These are phyloP conservation scores for Helobdella robusta DNA, from an alignment of 2,888 invertebrate genomes.

Conservation along the genomic window DNA sequence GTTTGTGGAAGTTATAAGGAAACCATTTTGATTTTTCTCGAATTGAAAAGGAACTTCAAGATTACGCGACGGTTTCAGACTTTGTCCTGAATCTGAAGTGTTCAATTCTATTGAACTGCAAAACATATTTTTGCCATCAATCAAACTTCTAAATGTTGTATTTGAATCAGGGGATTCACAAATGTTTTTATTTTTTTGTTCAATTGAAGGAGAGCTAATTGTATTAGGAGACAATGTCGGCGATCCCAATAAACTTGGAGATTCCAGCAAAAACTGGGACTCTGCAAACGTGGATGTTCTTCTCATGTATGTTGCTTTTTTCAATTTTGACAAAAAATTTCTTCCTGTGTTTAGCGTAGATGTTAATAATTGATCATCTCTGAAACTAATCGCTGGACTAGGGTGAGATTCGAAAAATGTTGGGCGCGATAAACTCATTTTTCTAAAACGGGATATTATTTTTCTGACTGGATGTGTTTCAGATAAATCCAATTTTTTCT, in stretches of 20 bases:
- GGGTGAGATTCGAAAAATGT: not conserved
- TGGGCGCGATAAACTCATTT: slow-evolving; percentile 41
- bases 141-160: slow-evolving; percentile 9
- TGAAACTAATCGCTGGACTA: slow-evolving; percentile 11
- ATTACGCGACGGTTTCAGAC: not conserved
- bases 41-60: not conserved
- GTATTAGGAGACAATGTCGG: not conserved
- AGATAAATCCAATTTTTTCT: slow-evolving; percentile 83
- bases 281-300: slow-evolving; percentile 14
- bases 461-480: slow-evolving; percentile 96
- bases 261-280: slow-evolving; percentile 22
- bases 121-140: slow-evolving; percentile 8
- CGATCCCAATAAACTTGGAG: slow-evolving; percentile 17
- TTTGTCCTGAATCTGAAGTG: not conserved
- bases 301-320: slow-evolving; percentile 20
- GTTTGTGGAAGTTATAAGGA: not conserved
- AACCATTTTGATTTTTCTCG: not conserved
- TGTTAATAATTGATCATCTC: slow-evolving; percentile 14
- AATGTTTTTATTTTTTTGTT: not conserved
- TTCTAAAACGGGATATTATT: slow-evolving; percentile 86
- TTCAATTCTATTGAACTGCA: slow-evolving; percentile 17
- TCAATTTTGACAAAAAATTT: slow-evolving; percentile 17
- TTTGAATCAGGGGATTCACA: slow-evolving; percentile 17
- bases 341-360: slow-evolving; percentile 1
- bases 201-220: not conserved